phyloP scores from a whole-genome alignment of 53 echinoderm and acorn worm genomes.

The Hippasteria phrygiana region DNA sequence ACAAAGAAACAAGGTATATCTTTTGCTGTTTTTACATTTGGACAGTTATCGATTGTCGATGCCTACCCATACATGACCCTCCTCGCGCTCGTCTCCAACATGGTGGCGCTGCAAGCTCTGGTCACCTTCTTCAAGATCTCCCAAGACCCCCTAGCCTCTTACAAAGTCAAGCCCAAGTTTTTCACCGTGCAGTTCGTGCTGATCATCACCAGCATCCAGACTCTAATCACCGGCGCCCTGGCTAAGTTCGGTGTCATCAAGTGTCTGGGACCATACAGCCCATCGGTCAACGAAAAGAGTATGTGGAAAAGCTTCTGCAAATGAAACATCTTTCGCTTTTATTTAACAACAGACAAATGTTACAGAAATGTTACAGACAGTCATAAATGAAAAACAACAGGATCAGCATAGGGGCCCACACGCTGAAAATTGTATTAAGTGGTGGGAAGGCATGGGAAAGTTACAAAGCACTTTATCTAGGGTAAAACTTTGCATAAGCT shows the following conservation, averaged over 20 bases:
- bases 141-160: constrained; percentile 82
- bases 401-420: no score
- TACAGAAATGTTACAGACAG: no score
- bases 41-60: constrained; percentile 76
- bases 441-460: no score
- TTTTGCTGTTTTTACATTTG: background rate
- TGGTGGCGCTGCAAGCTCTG: constrained; percentile 87
- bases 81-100: constrained; percentile 78
- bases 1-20: background rate
- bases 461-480: no score
- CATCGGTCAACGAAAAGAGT: constrained; percentile 80
- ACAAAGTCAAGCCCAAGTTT: constrained; percentile 89
- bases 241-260: constrained; percentile 72
- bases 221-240: constrained; percentile 73
- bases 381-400: no score
- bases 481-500: no score
- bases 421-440: no score
- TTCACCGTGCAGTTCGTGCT: constrained; percentile 90
- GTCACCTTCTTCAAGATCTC: constrained; percentile 88
- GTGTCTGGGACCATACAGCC: constrained; percentile 82
- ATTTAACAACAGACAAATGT: no score
- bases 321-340: background rate
- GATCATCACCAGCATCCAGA: constrained; percentile 85
- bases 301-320: constrained; percentile 42
- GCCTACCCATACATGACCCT: constrained; percentile 83